Evolutionary conservation across 2,797 vertebrate genomes (phyloP).

Genomic region (Aulostomus chinensis): DNA sequence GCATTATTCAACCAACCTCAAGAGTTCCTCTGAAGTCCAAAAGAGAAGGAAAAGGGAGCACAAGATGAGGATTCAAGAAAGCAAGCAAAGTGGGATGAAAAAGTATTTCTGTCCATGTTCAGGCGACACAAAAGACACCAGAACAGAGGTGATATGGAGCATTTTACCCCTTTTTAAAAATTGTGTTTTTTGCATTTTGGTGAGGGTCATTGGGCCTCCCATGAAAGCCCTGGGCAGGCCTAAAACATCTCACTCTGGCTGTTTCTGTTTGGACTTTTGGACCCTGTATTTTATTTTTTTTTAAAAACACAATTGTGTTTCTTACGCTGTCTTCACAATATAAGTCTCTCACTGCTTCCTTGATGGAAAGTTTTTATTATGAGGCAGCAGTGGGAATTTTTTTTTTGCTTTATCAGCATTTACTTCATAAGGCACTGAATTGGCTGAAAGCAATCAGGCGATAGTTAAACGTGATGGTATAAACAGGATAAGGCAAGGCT

Average conservation of each 20-base stretch:
- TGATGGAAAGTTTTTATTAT: background rate
- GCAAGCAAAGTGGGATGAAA: background rate
- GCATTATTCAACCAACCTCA: slow-evolving; percentile 24
- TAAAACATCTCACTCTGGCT: background rate
- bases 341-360: background rate
- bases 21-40: slow-evolving; percentile 11
- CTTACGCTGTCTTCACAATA: background rate
- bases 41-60: background rate
- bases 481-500: no score
- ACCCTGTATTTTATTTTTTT: no score
- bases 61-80: background rate
- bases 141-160: background rate
- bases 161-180: background rate
- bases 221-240: background rate
- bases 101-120: background rate
- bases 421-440: no score
- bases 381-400: no score
- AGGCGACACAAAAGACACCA: no score
- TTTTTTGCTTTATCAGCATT: no score
- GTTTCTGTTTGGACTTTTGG: background rate
- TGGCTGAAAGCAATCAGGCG: no score
- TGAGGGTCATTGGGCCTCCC: background rate
- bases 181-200: no score
- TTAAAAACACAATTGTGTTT: no score
- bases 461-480: no score